Evolutionary conservation across 2,797 vertebrate species (phyloP).

Genomic region (Oophaga sylvatica): DNA sequence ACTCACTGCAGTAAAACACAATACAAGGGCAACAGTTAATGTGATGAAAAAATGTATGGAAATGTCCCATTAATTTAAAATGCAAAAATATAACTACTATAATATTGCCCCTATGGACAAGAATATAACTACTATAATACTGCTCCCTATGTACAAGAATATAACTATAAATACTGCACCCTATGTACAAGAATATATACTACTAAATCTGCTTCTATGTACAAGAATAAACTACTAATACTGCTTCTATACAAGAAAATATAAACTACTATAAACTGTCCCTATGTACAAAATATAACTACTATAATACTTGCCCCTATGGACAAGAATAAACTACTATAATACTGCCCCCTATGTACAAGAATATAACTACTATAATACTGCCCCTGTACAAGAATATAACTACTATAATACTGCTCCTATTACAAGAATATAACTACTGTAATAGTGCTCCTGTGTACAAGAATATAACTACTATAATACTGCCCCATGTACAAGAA

Average conservation of each 20-base stretch:
- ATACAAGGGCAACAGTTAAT: neutral
- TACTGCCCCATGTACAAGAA: neutral
- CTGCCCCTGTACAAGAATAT: conserved; percentile 10
- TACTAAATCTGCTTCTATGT: too few species aligned
- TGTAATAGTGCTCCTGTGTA: neutral
- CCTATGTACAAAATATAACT: conserved; percentile 10
- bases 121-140: too few species aligned
- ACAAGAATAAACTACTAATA: too few species aligned
- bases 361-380: conserved; percentile 11
- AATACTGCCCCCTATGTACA: neutral
- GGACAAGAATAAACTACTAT: neutral
- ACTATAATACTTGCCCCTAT: neutral
- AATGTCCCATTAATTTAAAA: too few species aligned
- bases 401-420: neutral
- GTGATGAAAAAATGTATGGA: neutral
- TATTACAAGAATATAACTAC: conserved; percentile 12
- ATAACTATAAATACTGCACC: too few species aligned
- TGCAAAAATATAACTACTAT: conserved; percentile 11
- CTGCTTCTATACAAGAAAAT: too few species aligned
- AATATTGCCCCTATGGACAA: neutral
- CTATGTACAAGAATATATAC: too few species aligned
- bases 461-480: conserved; percentile 13
- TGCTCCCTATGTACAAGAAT: too few species aligned
- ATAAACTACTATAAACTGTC: conserved; percentile 2
- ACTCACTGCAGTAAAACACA: neutral